Conservation (phyloP, 2,888 invertebrate species). For the Rhodophaea formosa region DNA sequence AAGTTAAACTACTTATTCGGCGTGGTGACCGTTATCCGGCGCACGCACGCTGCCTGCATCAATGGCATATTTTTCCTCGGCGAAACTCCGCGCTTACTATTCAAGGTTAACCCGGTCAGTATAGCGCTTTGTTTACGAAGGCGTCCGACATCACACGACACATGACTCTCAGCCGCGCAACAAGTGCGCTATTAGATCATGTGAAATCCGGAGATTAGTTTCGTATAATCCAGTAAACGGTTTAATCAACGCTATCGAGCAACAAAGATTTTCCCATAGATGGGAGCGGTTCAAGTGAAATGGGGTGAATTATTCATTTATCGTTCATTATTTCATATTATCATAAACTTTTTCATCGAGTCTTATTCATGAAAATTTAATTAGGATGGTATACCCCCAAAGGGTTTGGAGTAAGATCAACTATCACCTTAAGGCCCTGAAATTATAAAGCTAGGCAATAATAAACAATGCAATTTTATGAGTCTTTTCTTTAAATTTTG, state of each 20-base stretch:
- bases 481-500: neutral
- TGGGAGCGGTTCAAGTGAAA: neutral
- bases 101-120: conserved; percentile 79
- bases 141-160: conserved; percentile 42
- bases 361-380: too few relatives aligned
- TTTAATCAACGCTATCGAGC: conserved; percentile 26
- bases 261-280: neutral
- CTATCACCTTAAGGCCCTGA: neutral
- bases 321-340: too few relatives aligned
- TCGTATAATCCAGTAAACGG: conserved; percentile 32
- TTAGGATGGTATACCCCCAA: too few relatives aligned
- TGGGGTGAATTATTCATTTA: neutral
- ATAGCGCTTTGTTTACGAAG: conserved; percentile 69
- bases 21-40: conserved; percentile 72
- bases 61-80: conserved; percentile 78
- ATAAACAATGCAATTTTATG: neutral
- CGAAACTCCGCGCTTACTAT: conserved; percentile 77
- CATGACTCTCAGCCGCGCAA: conserved; percentile 40
- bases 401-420: too few relatives aligned
- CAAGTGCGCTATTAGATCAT: conserved; percentile 21
- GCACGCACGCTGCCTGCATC: conserved; percentile 77
- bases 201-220: conserved; percentile 23
- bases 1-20: conserved; percentile 78
- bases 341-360: too few relatives aligned
- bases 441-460: neutral